A percentile compares a stretch with the other conserved stretches of the same genome.
phyloP scores from a whole-genome alignment of 37 sponge, comb jelly and placozoan genomes.

The Petrosia ficiformis region DNA sequence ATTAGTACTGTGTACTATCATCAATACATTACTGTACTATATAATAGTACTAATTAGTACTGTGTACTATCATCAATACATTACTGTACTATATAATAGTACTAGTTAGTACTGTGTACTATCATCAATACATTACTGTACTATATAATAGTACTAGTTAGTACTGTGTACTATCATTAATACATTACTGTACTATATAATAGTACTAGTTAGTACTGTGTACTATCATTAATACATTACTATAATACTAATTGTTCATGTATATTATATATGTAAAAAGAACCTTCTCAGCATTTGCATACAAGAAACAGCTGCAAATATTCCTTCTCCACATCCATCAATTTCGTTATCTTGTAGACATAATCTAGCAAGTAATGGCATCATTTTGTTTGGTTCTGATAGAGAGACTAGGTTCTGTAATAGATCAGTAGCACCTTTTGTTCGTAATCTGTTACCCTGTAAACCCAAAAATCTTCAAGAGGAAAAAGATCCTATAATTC shows the following conservation, averaged over 20 bases:
- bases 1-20: too few species aligned
- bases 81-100: too few species aligned
- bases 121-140: too few species aligned
- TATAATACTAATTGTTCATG: neutral
- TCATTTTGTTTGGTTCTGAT: constrained; percentile 10
- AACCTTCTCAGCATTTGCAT: constrained; percentile 25
- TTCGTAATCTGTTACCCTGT: constrained; percentile 43
- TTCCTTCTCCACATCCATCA: constrained; percentile 13
- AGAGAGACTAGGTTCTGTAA: constrained; percentile 26
- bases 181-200: too few species aligned
- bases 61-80: too few species aligned
- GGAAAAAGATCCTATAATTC: neutral
- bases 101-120: too few species aligned
- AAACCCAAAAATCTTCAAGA: constrained; percentile 39
- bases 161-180: too few species aligned
- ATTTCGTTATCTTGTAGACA: constrained; percentile 51
- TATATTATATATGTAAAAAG: constrained; percentile 17
- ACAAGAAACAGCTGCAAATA: constrained; percentile 32
- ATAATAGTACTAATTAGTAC: too few species aligned
- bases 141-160: too few species aligned
- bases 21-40: too few species aligned
- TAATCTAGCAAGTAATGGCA: constrained; percentile 49
- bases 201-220: too few species aligned
- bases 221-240: too few species aligned
- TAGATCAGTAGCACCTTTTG: constrained; percentile 44